Evolutionary conservation across 2,113 vertebrate species (phyloP), one percentile per base, ranked within the genome.

Genomic region (Rallus limicola): DNA sequence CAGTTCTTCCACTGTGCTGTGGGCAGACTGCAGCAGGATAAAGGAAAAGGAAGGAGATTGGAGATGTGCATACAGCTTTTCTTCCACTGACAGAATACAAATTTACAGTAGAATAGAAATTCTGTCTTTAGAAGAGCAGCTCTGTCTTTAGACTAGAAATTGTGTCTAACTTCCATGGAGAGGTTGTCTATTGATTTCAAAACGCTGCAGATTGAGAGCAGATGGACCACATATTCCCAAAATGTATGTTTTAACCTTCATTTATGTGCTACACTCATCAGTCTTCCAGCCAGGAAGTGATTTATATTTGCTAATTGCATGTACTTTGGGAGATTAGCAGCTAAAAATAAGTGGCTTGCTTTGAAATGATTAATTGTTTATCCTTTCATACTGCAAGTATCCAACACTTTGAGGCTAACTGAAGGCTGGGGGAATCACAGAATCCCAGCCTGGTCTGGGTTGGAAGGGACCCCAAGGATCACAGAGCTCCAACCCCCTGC

Each of bases 181-280:
- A 36, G 36, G 36, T 36, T 36, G 36, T 36, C 36, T 93, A 93
- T 92, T 95, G 97, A 97, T 96, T 97, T 91, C 86, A 93, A 92
- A 97, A 96, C 25, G 87, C 82, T 82, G 96, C 93, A 97, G 97
- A 98, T 98, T 97, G 96, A 97, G 96, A 98, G 97, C 97, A 98
- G 97, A 97, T 98, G 98, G 96, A 74, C n/a, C 53, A 50, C 17
- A 52, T 52, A 92, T 91, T 94, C 95, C 95, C 90, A 16, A 79
- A 95, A 89, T 75, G 87, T 94, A 63, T 81, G 68, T 88, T 97
- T 97, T 96, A 97, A 96, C 96, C 97, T 97, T 88, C 89, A 63
- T 95, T 96, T 90, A 72, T 96, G 94, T 95, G 95, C 95, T 86
- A 69, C 58, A 92, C 96, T 84, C 94, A 97, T 46, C 87, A 62